Conservation (phyloP, 2,888 invertebrate genomes). For the Metacarcinus magister region DNA sequence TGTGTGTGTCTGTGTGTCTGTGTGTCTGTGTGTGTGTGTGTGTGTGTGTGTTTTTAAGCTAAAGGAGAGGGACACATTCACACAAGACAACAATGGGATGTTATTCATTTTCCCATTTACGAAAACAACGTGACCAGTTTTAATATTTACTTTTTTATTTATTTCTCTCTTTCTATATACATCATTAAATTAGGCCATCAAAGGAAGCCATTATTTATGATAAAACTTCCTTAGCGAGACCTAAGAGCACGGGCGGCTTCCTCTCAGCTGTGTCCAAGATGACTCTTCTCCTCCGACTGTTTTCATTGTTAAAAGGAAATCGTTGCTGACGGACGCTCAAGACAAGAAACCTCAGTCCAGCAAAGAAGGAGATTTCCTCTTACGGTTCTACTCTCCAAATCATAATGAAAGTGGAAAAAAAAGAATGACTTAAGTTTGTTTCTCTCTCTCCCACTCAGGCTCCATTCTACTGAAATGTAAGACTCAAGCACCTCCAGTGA, state of each 20-base stretch:
- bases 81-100: too few relatives aligned
- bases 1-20: too few relatives aligned
- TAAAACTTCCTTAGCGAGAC: background rate
- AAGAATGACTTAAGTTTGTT: background rate
- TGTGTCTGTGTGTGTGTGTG: too few relatives aligned
- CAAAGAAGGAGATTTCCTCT: background rate
- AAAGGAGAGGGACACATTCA: too few relatives aligned
- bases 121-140: background rate
- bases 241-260: background rate
- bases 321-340: constrained; percentile 15
- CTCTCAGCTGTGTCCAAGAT: background rate
- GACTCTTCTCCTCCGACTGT: background rate
- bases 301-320: constrained; percentile 16
- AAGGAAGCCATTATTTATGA: background rate
- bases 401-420: background rate
- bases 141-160: background rate
- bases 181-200: background rate
- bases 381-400: background rate
- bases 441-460: background rate
- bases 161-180: background rate
- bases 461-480: background rate
- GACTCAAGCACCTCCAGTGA: background rate
- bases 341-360: background rate
- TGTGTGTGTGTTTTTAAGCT: too few relatives aligned
- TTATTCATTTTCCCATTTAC: background rate